Evolutionary conservation across 2,888 invertebrate species (phyloP).

Genomic region (Ophonus ardosiacus): DNA sequence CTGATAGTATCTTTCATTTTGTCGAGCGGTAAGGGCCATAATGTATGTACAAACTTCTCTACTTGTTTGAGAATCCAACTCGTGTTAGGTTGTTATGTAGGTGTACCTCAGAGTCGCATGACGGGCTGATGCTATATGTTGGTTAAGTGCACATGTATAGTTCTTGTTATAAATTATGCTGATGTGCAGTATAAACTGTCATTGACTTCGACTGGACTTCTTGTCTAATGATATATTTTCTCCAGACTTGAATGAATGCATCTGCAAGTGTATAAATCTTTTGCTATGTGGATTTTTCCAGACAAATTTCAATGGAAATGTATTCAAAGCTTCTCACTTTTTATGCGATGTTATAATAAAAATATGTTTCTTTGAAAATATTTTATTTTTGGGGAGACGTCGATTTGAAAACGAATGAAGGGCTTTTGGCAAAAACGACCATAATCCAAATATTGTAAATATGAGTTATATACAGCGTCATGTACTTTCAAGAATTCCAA

Average conservation of each 20-base stretch:
- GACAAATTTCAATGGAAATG: not conserved
- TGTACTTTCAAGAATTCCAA: too few species aligned
- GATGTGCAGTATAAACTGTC: slow-evolving; percentile 11
- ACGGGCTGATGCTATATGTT: not conserved
- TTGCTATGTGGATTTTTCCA: not conserved
- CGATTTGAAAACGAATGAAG: too few species aligned
- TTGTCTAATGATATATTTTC: not conserved
- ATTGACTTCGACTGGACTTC: not conserved
- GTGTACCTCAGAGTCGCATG: not conserved
- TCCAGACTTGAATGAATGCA: not conserved
- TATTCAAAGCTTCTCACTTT: not conserved
- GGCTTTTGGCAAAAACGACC: too few species aligned
- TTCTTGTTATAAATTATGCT: slow-evolving; percentile 34
- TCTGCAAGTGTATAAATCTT: not conserved
- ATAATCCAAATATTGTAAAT: too few species aligned
- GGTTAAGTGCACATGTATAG: slow-evolving; percentile 27
- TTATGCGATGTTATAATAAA: not conserved
- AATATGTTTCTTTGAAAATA: not conserved
- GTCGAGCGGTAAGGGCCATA: slow-evolving; percentile 34
- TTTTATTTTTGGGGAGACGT: not conserved
- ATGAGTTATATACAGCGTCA: too few species aligned
- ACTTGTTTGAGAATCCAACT: slow-evolving; percentile 15
- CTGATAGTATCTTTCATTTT: slow-evolving; percentile 50
- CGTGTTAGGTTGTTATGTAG: slow-evolving; percentile 42
- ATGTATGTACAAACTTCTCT: slow-evolving; percentile 46